Conservation (phyloP, 1,140 invertebrate species). For the Aphaenogaster rudis region DNA sequence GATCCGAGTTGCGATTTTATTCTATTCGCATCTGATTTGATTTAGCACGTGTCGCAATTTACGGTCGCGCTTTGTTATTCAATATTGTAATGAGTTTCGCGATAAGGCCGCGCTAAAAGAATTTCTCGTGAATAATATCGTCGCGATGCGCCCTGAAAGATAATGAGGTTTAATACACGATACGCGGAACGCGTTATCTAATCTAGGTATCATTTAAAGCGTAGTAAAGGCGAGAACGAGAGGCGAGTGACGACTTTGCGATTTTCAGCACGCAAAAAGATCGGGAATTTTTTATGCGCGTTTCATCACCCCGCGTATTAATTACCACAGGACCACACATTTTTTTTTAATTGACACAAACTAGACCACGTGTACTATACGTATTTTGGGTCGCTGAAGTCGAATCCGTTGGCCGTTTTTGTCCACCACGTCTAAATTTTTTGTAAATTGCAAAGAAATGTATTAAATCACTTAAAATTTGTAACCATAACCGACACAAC, state of each 20-base stretch:
- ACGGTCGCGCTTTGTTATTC: constrained; percentile 31
- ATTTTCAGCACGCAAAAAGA: constrained; percentile 11
- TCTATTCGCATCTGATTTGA: constrained; percentile 28
- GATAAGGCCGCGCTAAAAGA: constrained; percentile 12
- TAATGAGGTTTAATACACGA: constrained; percentile 58
- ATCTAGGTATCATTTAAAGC: constrained; percentile 44
- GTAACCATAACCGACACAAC: too few species aligned
- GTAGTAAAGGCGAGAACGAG: constrained; percentile 31
- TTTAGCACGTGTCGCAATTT: constrained; percentile 21
- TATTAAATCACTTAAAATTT: too few species aligned
- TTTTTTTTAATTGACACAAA: too few species aligned
- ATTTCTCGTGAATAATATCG: constrained; percentile 50
- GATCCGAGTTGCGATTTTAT: background rate
- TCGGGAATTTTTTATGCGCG: background rate
- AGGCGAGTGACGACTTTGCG: constrained; percentile 4
- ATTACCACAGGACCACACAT: background rate
- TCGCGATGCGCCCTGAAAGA: constrained; percentile 29
- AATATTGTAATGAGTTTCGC: constrained; percentile 23
- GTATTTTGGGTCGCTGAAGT: too few species aligned
- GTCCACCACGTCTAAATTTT: too few species aligned
- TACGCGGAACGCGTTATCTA: constrained; percentile 51
- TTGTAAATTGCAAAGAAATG: too few species aligned
- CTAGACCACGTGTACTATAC: too few species aligned
- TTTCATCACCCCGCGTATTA: background rate
- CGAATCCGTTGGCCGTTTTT: too few species aligned